Percentiles rank a stretch among this genome's conserved stretches.
phyloP scores from a whole-genome alignment of 2,113 vertebrate species.

The Bucco capensis region DNA sequence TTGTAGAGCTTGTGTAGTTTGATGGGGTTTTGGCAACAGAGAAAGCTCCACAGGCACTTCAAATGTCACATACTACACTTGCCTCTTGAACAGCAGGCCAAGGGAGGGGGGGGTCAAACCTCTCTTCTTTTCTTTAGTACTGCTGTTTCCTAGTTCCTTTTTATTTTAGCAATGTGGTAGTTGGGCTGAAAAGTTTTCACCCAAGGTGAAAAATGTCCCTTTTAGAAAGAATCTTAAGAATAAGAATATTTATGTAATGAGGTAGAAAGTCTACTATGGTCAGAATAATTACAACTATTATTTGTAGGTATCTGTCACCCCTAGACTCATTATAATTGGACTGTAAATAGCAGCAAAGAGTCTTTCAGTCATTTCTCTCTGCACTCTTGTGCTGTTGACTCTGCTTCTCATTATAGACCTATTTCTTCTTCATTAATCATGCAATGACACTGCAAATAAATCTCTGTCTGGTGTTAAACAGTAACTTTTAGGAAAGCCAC shows the following conservation, averaged over 20 bases:
- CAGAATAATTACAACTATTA: background rate
- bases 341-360: background rate
- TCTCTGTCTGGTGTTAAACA: background rate
- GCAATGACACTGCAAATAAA: background rate
- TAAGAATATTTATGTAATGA: background rate
- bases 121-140: background rate
- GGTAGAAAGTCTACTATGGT: background rate
- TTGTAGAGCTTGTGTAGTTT: background rate
- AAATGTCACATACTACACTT: background rate
- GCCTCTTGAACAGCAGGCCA: background rate
- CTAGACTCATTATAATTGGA: background rate
- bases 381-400: background rate
- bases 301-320: background rate
- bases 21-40: background rate
- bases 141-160: background rate
- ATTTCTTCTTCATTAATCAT: background rate
- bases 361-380: background rate
- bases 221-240: background rate
- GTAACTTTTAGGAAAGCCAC: background rate
- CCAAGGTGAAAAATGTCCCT: background rate
- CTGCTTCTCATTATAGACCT: background rate
- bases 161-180: background rate
- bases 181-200: too few relatives aligned
- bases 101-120: background rate
- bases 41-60: background rate